Base-by-base conservation (phyloP, 1,140 invertebrate species). In the Bombus terrestris region DNA sequence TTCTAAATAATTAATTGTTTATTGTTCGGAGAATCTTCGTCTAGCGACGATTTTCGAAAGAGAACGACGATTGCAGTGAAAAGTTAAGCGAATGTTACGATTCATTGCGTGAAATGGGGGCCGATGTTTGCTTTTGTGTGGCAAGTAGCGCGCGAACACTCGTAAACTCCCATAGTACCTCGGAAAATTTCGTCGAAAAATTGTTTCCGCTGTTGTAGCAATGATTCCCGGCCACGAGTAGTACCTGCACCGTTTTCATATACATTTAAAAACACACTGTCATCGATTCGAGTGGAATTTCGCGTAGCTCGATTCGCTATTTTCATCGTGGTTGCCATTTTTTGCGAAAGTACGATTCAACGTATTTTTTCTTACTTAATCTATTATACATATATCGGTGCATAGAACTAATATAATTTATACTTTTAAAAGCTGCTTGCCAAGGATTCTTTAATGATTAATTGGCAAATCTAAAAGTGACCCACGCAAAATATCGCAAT, bases 231-330 rank as follows among this genome's bases (percentile, higher is more conserved):
- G 73, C 43, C 35, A 75, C 25, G 73, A 75, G 32, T 37, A 53
- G 2, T 41, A 28, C 76, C 39, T 59, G 32, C 59, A 77, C 53
- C 28, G 28, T 43, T 74, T 86, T 35, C n/a, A 47, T 62, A 64
- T 71, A 86, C 81, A 32, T 64, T 78, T 68, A 64, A 64, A 80
- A 77, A 88, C 80, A 59, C 35, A 12, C 3, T 68, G 75, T 71
- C 72, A 88, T 89, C 81, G 86, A 84, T 87, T 80, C 74, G 59
- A 85, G 79, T 81, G 86, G 66, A 89, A 88, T 89, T 85, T 76
- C 77, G 73, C 81, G 81, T 71, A 80, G 71, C 84, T 39, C 18
- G 22, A 35, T 22, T 22, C 41, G 13, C 25, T 37, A 53, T 22
- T 37, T 62, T 9, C 41, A 53, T 28, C 57, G 18, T 22, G 39